Conservation (phyloP, 1,140 invertebrate genomes). For the Fragariocoptes setiger region DNA sequence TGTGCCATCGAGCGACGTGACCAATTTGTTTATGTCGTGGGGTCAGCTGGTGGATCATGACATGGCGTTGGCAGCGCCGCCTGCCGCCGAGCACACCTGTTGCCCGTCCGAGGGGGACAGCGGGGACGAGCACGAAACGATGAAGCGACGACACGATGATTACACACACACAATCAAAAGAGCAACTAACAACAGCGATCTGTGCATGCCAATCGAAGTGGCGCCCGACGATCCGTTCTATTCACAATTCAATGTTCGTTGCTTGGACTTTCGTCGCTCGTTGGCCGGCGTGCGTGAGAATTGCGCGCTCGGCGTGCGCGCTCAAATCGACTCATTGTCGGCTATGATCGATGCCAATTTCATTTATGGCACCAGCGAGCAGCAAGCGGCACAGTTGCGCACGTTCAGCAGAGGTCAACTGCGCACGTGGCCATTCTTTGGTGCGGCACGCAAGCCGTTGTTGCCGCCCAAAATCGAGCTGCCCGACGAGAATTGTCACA, state of each 20-base stretch:
- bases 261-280: slow-evolving; percentile 18
- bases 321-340: slow-evolving; percentile 19
- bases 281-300: slow-evolving; percentile 18
- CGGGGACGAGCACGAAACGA: too few relatives aligned
- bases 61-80: slow-evolving; percentile 18
- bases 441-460: slow-evolving; percentile 55
- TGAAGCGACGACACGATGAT: not conserved
- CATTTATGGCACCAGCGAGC: slow-evolving; percentile 20
- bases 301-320: slow-evolving; percentile 20
- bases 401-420: slow-evolving; percentile 18
- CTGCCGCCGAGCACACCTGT: slow-evolving; percentile 18
- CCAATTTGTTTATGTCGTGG: slow-evolving; percentile 40
- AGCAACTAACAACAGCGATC: slow-evolving; percentile 29
- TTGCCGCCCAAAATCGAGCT: slow-evolving; percentile 53
- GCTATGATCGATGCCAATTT: slow-evolving; percentile 22
- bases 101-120: too few relatives aligned
- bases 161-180: slow-evolving; percentile 19
- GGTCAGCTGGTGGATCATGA: slow-evolving; percentile 50
- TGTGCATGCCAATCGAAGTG: slow-evolving; percentile 58
- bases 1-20: slow-evolving; percentile 12
- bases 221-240: slow-evolving; percentile 70
- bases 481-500: slow-evolving; percentile 59
- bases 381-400: slow-evolving; percentile 18
- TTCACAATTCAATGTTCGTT: slow-evolving; percentile 17
- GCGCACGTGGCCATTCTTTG: slow-evolving; percentile 22